Conservation (phyloP, 2,888 invertebrate genomes). For the Junonia oenone region DNA sequence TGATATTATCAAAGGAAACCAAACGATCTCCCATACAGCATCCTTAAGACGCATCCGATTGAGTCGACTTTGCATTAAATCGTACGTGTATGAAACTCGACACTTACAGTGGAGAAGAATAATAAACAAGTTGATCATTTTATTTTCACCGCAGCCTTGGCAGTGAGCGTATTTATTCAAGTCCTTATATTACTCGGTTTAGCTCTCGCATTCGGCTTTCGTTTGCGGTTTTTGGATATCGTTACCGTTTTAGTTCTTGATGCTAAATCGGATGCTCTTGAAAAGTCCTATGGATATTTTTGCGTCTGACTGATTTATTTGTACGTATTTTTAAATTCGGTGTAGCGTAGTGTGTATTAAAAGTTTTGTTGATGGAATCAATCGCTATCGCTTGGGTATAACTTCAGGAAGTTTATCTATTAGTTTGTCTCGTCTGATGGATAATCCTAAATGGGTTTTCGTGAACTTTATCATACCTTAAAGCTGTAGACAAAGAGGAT, state of each 20-base stretch:
- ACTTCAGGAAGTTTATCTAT: no score
- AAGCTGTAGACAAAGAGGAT: no score
- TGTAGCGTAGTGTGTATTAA: no score
- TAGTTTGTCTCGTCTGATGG: no score
- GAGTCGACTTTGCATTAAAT: constrained; percentile 9
- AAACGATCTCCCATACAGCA: constrained; percentile 1
- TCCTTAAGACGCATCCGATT: background rate
- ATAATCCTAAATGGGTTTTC: no score
- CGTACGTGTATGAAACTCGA: constrained; percentile 12
- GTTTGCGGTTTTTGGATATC: constrained; percentile 19
- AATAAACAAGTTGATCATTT: constrained; percentile 33
- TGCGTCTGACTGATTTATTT: background rate
- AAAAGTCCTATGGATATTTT: constrained; percentile 27
- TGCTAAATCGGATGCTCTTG: constrained; percentile 11
- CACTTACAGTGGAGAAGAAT: constrained; percentile 17
- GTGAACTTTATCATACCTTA: no score
- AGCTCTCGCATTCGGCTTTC: constrained; percentile 19
- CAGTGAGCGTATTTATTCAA: constrained; percentile 46
- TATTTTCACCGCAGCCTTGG: constrained; percentile 54
- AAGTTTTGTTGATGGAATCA: no score
- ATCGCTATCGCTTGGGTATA: no score
- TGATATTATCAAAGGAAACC: constrained; percentile 22
- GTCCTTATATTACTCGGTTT: constrained; percentile 30
- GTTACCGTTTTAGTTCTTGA: constrained; percentile 16
- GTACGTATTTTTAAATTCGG: no score